Conservation (phyloP, 2,888 invertebrate species). For the Hirtodrosophila duncani region DNA sequence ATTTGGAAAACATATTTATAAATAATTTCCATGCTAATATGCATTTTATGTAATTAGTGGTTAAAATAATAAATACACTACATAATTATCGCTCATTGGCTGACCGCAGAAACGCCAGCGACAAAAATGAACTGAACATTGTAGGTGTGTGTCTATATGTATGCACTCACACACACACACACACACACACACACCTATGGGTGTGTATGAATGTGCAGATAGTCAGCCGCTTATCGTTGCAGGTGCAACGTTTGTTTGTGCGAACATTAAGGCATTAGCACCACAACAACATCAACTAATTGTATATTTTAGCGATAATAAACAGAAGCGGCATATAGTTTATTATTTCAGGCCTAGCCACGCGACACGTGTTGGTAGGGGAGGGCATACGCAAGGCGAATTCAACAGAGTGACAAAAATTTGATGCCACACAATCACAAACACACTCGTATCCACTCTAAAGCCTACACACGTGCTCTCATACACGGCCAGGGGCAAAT, state of each 20-base stretch:
- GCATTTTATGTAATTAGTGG: conserved; percentile 72
- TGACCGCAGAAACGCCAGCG: conserved; percentile 52
- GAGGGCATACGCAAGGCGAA: not conserved
- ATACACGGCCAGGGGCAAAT: conserved; percentile 29
- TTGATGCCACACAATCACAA: conserved; percentile 37
- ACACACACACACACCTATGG: not conserved
- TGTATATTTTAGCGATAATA: conserved; percentile 69
- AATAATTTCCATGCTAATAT: conserved; percentile 69
- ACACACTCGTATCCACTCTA: conserved; percentile 7
- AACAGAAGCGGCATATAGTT: conserved; percentile 57
- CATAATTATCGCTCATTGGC: conserved; percentile 67
- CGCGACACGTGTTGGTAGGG: conserved; percentile 12
- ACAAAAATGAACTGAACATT: conserved; percentile 46
- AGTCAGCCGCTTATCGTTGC: conserved; percentile 50
- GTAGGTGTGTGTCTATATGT: not conserved
- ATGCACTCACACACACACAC: not conserved
- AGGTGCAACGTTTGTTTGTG: conserved; percentile 28
- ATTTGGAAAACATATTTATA: conserved; percentile 64
- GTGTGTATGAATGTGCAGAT: conserved; percentile 26
- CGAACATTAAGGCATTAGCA: conserved; percentile 65
- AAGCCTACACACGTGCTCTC: conserved; percentile 1
- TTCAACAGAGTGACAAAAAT: conserved; percentile 51
- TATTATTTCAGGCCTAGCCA: conserved; percentile 61
- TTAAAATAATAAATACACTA: conserved; percentile 71
- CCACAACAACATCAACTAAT: conserved; percentile 70